A percentile compares a stretch with the other conserved stretches of the same genome.
phyloP scores from a whole-genome alignment of 23 tunicate species.

The Clavelina lepadiformis region DNA sequence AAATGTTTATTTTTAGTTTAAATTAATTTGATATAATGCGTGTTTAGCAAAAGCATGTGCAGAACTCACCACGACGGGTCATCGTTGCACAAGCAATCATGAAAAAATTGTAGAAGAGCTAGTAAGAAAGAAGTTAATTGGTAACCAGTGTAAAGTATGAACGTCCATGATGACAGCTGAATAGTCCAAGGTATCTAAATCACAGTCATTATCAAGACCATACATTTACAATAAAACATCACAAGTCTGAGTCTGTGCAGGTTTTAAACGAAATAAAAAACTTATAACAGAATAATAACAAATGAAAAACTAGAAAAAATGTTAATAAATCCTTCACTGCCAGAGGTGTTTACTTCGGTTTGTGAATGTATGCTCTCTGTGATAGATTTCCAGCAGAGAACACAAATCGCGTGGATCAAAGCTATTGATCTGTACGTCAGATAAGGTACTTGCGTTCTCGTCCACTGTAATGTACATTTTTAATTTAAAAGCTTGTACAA shows the following conservation, averaged over 20 bases:
- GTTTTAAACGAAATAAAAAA: too few species aligned
- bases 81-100: constrained; percentile 83
- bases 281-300: too few species aligned
- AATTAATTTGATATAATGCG: not conserved
- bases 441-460: too few species aligned
- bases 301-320: not conserved
- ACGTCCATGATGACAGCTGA: constrained; percentile 28
- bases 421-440: too few species aligned
- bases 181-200: constrained; percentile 7
- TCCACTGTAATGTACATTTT: too few species aligned
- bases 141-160: constrained; percentile 48
- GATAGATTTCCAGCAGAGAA: too few species aligned
- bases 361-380: too few species aligned
- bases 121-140: constrained; percentile 24
- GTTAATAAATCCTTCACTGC: too few species aligned
- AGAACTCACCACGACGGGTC: constrained; percentile 54
- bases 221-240: not conserved
- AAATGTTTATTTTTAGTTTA: not conserved
- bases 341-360: too few species aligned
- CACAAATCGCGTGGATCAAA: too few species aligned
- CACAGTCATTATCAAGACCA: not conserved
- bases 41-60: not conserved
- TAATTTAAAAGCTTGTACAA: too few species aligned
- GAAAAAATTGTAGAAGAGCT: constrained; percentile 45
- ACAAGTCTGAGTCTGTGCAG: not conserved